Evolutionary conservation across 2,888 invertebrate genomes (phyloP), one percentile per base, ranked within the genome.

Genomic region (Temnothorax rugatulus): DNA sequence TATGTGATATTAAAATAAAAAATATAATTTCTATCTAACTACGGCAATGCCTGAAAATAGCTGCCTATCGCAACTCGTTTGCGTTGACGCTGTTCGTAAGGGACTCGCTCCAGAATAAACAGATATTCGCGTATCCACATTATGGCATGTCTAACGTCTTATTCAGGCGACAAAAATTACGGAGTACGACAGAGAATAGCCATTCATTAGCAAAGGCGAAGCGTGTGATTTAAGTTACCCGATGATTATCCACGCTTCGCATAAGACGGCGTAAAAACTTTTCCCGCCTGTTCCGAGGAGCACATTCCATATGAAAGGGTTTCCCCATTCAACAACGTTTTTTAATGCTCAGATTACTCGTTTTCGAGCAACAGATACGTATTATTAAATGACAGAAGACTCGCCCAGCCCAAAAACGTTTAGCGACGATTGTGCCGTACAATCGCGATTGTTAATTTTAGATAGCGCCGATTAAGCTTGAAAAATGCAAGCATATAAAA

Each of bases 271-370:
- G 41, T 25, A 54, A 13, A 57, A 44, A 68, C 9, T 44, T 86
- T 85, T 86, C 86, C 77, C 71, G 77, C 76, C 61, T 9, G 66
- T 25, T 44, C 44, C 44, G 15, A 25, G 15, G 8, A 3, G 15
- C 15, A 73, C 29, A 59, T 44, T 59, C 29, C 59, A 29, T 1
- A 11, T n/a, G 21, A 34, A 61, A 75, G 15, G 50, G 5, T 75
- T 47, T 61, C 1, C n/a, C n/a, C n/a, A 44, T 74, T 59, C 29
- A 8, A 47, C 18, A 73, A 21, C 18, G 2, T 9, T 38, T 38
- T 73, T 57, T 5, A 38, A 44, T 29, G n/a, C 38, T 54, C 15
- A 74, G 47, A 59, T 57, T 11, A 4, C 3, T 7, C 44, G 34
- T 21, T 61, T 34, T 57, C 41, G 18, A 57, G 5, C n/a, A 1